Conservation (phyloP, 35 echinoderm and acorn worm genomes). For the Ophiothrix spiculata region DNA sequence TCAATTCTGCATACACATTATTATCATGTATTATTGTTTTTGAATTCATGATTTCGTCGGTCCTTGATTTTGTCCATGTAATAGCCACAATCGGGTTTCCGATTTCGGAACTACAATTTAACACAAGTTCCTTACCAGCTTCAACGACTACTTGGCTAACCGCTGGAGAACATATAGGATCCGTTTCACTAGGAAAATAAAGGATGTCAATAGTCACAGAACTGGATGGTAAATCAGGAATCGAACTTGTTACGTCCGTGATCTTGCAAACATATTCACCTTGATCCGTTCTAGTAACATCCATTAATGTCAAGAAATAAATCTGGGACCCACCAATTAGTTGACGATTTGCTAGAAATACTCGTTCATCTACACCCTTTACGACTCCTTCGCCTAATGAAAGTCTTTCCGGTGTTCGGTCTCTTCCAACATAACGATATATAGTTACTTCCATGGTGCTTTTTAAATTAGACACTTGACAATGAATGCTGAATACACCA, state of each 20-base stretch:
- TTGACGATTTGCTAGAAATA: not conserved
- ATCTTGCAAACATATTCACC: not conserved
- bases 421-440: not conserved
- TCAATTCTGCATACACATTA: not conserved
- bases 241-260: not conserved
- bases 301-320: not conserved
- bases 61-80: not conserved
- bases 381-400: not conserved
- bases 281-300: not conserved
- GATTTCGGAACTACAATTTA: not conserved
- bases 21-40: not conserved
- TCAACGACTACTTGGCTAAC: not conserved
- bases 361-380: not conserved
- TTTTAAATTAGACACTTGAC: not conserved
- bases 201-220: not conserved
- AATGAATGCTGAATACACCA: not conserved
- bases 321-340: not conserved
- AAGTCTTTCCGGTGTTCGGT: not conserved
- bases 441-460: not conserved
- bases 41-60: not conserved
- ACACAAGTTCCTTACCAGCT: not conserved
- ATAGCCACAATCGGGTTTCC: not conserved
- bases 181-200: not conserved
- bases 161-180: not conserved
- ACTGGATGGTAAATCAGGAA: not conserved